phyloP scores from a whole-genome alignment of 2,797 vertebrate species.

The Cirrhinus mrigala region DNA sequence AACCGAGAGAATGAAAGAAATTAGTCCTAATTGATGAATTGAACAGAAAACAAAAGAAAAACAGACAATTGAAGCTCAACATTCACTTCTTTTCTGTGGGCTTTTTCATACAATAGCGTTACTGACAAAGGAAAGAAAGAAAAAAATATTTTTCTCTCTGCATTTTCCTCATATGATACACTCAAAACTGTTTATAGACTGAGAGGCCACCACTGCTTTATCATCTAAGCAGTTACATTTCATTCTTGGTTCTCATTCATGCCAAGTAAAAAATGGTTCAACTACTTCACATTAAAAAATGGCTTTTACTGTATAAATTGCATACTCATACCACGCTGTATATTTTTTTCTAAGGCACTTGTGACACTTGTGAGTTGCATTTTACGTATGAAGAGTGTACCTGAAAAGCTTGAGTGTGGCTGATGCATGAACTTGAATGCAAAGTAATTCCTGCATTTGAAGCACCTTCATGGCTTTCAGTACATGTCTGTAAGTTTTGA shows the following conservation, averaged over 20 bases:
- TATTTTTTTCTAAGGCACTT: neutral
- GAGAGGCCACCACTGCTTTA: neutral
- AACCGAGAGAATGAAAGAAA: constrained; percentile 13
- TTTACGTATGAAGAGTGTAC: neutral
- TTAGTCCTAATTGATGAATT: constrained; percentile 23
- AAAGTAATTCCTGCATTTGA: neutral
- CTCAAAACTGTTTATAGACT: neutral
- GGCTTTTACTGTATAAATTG: neutral
- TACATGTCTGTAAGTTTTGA: neutral
- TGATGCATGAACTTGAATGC: neutral
- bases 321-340: neutral
- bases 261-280: neutral
- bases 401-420: neutral
- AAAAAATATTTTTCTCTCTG: neutral
- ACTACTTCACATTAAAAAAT: neutral
- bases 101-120: neutral
- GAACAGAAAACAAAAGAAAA: constrained; percentile 47
- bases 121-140: neutral
- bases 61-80: constrained; percentile 21
- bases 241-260: neutral
- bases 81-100: neutral
- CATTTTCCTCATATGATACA: neutral
- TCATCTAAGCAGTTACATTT: neutral
- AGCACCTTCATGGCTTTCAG: neutral
- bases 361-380: neutral